phyloP scores from a whole-genome alignment of 2,888 invertebrate species.

The Ophraella communa region DNA sequence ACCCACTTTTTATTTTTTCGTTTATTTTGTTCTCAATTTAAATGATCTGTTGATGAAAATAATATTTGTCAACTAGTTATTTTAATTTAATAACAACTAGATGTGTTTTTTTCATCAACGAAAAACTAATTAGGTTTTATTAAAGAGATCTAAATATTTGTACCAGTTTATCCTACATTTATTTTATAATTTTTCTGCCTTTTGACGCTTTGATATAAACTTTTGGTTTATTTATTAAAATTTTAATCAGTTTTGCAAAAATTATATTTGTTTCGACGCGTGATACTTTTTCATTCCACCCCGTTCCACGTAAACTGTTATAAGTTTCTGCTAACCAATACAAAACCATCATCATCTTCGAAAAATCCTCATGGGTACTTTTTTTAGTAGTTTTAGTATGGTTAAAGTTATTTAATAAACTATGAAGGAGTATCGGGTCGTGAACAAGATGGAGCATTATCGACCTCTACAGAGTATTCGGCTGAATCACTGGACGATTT shows the following conservation, averaged over 20 bases:
- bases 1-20: no score
- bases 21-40: no score
- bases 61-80: no score
- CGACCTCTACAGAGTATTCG: conserved; percentile 41
- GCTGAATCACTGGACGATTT: conserved; percentile 48
- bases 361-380: background rate
- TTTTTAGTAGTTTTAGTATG: conserved; percentile 29
- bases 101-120: background rate
- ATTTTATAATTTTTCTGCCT: background rate
- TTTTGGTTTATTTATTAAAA: conserved; percentile 8
- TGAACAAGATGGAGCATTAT: conserved; percentile 42
- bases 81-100: no score
- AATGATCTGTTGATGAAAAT: no score
- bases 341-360: no score
- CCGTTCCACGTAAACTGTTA: background rate
- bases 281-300: background rate
- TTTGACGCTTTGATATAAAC: background rate
- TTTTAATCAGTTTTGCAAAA: background rate
- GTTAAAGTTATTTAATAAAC: conserved; percentile 30
- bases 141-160: background rate
- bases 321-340: background rate
- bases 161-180: background rate
- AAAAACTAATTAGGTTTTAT: background rate
- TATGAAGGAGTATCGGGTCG: conserved; percentile 42
- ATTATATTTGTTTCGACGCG: conserved; percentile 13